Base-by-base conservation (phyloP, 2,113 vertebrate species). In the Ochotona curzoniae region DNA sequence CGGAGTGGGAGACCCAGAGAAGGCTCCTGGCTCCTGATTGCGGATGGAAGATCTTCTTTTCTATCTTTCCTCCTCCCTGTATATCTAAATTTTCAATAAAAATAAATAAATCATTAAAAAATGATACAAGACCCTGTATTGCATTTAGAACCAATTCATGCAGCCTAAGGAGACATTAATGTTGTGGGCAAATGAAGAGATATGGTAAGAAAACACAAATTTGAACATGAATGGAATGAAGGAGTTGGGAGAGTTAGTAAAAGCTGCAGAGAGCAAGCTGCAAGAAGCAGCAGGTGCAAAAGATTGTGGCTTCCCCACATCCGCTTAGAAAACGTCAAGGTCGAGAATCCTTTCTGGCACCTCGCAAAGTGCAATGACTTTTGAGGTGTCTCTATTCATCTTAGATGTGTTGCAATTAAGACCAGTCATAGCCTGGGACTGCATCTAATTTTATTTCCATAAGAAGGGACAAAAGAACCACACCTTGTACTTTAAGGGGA, bases 361-460 rank as follows among this genome's bases (percentile, higher is more conserved):
- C 95, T 90, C 94, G 83, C 60, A 44, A 96, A 94, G 94, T 64
- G 86, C 95, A 88, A 97, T 78, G 80, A 74, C 83, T 96, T 97
- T 95, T 63, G 80, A 95, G 95, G 92, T 89, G 71, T 91, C 93
- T 91, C 63, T 89, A 93, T 93, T 97, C 87, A 94, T 88, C 97
- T 92, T 78, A 84, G 75, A 93, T 93, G 88, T 30, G 75, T 91
- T 90, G 91, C 93, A 96, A 97, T 93, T 96, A 97, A 44, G 92
- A 91, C 87, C 89, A 96, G 67, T 88, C 94, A 87, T 70, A 96
- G 93, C 44, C 14, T 97, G 92, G 83, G 70, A 84, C 73, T 94
- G 87, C 89, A 95, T 92, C 35, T 79, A 80, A 91, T 96, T 97
- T 96, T 97, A 96, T 89, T 96, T 96, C 93, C 63, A 38, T 95